Evolutionary conservation across 2,888 invertebrate genomes (phyloP).

Genomic region (Bursaphelenchus okinawaensis): DNA sequence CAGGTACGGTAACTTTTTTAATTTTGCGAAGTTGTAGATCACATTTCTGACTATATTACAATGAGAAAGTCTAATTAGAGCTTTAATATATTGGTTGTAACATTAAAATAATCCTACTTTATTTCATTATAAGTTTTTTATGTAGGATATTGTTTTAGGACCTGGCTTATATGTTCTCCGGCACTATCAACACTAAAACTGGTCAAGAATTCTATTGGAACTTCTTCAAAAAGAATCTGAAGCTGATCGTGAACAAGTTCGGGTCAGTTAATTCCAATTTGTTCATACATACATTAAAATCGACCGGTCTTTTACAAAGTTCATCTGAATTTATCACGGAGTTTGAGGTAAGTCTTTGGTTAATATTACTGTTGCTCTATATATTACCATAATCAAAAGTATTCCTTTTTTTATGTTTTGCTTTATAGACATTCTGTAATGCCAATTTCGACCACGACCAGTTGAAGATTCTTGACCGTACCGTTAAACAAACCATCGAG

Average conservation of each 20-base stretch:
- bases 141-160: not conserved
- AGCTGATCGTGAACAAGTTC: slow-evolving; percentile 38
- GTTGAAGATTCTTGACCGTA: slow-evolving; percentile 39
- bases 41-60: too few relatives aligned
- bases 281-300: slow-evolving; percentile 39
- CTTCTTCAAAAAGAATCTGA: slow-evolving; percentile 46
- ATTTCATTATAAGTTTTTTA: not conserved
- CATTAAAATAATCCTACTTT: too few relatives aligned
- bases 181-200: slow-evolving; percentile 18
- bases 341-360: slow-evolving; percentile 23
- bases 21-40: not conserved
- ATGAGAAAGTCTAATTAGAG: too few relatives aligned
- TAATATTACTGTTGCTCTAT: slow-evolving; percentile 8
- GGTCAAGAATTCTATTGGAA: slow-evolving; percentile 45
- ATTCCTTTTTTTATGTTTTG: not conserved
- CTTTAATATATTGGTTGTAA: too few relatives aligned
- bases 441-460: slow-evolving; percentile 23
- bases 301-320: slow-evolving; percentile 23
- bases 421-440: slow-evolving; percentile 25
- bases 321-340: slow-evolving; percentile 29
- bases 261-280: slow-evolving; percentile 44
- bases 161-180: slow-evolving; percentile 23
- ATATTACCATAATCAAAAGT: too few relatives aligned
- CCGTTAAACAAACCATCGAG: slow-evolving; percentile 37
- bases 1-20: slow-evolving; percentile 28